Percentiles rank a stretch among this genome's conserved stretches.
phyloP scores from a whole-genome alignment of 2,113 vertebrate genomes.

The Halichoerus grypus region DNA sequence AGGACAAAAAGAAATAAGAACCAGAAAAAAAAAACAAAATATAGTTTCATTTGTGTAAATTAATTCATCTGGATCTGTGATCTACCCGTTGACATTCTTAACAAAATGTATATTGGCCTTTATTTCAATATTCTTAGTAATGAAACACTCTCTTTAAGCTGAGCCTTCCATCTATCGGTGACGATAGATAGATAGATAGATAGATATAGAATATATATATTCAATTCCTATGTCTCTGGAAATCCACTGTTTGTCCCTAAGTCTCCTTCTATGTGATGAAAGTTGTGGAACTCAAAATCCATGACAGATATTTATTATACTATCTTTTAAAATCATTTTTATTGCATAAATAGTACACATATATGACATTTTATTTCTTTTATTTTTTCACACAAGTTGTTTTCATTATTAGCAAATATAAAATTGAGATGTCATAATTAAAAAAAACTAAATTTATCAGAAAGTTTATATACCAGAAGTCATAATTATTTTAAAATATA shows the following conservation, averaged over 20 bases:
- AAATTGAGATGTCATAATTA: neutral
- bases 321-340: neutral
- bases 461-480: neutral
- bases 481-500: neutral
- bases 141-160: neutral
- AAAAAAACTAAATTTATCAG: neutral
- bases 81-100: neutral
- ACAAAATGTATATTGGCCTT: neutral
- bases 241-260: neutral
- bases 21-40: neutral
- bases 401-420: neutral
- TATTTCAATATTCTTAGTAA: neutral
- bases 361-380: neutral
- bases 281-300: neutral
- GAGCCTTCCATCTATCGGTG: neutral
- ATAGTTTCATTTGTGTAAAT: neutral
- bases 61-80: neutral
- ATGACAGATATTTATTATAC: neutral
- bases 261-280: neutral
- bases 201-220: neutral
- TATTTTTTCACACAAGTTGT: neutral
- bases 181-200: no score
- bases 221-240: neutral
- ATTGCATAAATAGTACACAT: neutral
- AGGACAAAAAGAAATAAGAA: neutral